Percentiles rank a stretch among this genome's conserved stretches.
phyloP scores from a whole-genome alignment of 2,888 invertebrate genomes.

The Dynastes tityus region DNA sequence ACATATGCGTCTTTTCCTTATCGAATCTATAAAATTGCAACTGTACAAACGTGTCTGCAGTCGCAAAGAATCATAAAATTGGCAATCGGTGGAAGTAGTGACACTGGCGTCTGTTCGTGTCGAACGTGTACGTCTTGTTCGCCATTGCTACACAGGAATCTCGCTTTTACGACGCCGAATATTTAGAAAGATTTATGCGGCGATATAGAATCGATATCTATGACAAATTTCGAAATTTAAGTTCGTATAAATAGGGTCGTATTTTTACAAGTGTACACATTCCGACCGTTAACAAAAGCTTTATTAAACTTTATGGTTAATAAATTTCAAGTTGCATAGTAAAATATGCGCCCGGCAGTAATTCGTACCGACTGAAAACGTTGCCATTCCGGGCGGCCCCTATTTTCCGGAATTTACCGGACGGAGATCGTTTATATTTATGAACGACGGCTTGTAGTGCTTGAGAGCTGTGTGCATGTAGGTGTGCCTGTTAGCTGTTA shows the following conservation, averaged over 20 bases:
- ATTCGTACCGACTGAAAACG: slow-evolving; percentile 20
- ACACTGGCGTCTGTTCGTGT: too few species aligned
- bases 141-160: not conserved
- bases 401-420: slow-evolving; percentile 38
- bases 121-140: not conserved
- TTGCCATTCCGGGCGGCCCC: not conserved
- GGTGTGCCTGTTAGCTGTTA: not conserved
- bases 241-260: slow-evolving; percentile 40
- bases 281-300: slow-evolving; percentile 44
- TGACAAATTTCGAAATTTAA: slow-evolving; percentile 43
- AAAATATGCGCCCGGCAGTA: slow-evolving; percentile 32
- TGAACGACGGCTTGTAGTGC: slow-evolving; percentile 13
- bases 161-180: slow-evolving; percentile 5
- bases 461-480: not conserved
- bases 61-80: too few species aligned
- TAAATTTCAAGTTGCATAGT: slow-evolving; percentile 44
- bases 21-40: too few species aligned
- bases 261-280: slow-evolving; percentile 44
- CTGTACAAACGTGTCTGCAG: too few species aligned
- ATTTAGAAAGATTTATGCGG: slow-evolving; percentile 10
- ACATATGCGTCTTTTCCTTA: too few species aligned
- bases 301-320: slow-evolving; percentile 45
- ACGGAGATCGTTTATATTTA: slow-evolving; percentile 42
- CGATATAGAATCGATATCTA: slow-evolving; percentile 12
- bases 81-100: too few species aligned